Evolutionary conservation across 2,888 invertebrate genomes (phyloP), one percentile per base, ranked within the genome.

Genomic region (Alitta virens): DNA sequence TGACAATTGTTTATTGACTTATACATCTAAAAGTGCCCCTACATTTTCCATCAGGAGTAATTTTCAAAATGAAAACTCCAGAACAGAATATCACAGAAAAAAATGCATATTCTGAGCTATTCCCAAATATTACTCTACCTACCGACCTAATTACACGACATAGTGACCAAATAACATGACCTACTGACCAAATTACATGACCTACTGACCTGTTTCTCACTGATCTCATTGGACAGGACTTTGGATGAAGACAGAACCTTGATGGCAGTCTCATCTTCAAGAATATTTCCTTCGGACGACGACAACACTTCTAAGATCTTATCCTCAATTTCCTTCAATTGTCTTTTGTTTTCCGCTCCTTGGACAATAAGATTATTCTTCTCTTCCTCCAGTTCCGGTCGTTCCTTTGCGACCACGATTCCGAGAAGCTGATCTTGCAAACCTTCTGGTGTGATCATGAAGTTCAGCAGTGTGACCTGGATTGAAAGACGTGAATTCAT

Each of bases 241-340:
- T 84, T 84, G 21, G 83, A 84, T 12, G 83, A 82, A 25, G 82
- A 82, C 61, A 84, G 72, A 18, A 84, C 79, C 70, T 83, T 80
- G 63, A 84, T 83, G 46, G 83, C 84, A 14, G 82, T 82, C 72
- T 84, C 84, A 72, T 84, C 84, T 69, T 84, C 84, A 42, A 84
- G 74, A 67, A 84, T 84, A 69, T 84, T 84, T 16, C 83, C 83
- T 72, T 83, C 81, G 14, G 83, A 83, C 23, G 79, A 69, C 2
- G 83, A 83, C 63, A 84, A 70, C 9, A 83, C 82, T 67, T 83
- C 78, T 33, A 84, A 72, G 66, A 84, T 83, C 64, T 81, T 81
- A 71, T 84, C 83, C 70, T 84, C 84, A 72, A 84, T 81, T 69
- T 84, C 83, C 70, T 84, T 83, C 69, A 84, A 72, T 70, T 82